Percentiles rank a stretch among this genome's conserved stretches.
Evolutionary conservation across 2,113 vertebrate genomes (phyloP).

Genomic region (Xyrauchen texanus): DNA sequence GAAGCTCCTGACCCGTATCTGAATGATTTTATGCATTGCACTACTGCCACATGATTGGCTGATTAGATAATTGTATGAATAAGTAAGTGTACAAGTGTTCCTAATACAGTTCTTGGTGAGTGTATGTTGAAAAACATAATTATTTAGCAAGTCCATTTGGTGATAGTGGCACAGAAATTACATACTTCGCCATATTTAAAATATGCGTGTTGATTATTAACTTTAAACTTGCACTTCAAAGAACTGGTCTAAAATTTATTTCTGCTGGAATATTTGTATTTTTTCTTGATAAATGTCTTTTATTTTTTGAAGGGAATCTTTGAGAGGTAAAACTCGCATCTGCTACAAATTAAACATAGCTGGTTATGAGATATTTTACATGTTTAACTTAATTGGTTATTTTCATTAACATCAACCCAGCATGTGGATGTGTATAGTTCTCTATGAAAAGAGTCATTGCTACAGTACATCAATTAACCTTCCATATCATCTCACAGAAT

Average conservation of each 20-base stretch:
- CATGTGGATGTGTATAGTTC: conserved; percentile 22
- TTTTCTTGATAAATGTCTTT: neutral
- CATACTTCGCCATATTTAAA: too few species aligned
- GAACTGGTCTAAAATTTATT: neutral
- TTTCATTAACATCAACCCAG: conserved; percentile 24
- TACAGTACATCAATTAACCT: conserved; percentile 42
- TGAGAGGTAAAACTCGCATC: neutral
- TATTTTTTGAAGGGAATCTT: neutral
- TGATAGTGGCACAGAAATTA: too few species aligned
- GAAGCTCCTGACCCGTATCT: too few species aligned
- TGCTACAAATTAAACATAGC: conserved; percentile 5
- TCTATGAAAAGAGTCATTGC: conserved; percentile 21
- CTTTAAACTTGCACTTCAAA: neutral
- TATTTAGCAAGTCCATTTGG: too few species aligned
- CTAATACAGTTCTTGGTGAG: too few species aligned
- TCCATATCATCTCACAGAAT: conserved; percentile 28
- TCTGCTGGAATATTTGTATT: neutral
- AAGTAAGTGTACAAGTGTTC: too few species aligned
- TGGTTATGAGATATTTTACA: conserved; percentile 15
- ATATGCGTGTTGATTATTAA: too few species aligned
- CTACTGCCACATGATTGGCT: too few species aligned
- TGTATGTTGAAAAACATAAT: too few species aligned
- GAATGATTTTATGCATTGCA: too few species aligned
- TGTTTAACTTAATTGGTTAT: conserved; percentile 27
- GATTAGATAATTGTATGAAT: too few species aligned